These are phyloP conservation scores for Hymenochirus boettgeri DNA, from an alignment of 2,113 vertebrate species.

Conservation along the genomic window DNA sequence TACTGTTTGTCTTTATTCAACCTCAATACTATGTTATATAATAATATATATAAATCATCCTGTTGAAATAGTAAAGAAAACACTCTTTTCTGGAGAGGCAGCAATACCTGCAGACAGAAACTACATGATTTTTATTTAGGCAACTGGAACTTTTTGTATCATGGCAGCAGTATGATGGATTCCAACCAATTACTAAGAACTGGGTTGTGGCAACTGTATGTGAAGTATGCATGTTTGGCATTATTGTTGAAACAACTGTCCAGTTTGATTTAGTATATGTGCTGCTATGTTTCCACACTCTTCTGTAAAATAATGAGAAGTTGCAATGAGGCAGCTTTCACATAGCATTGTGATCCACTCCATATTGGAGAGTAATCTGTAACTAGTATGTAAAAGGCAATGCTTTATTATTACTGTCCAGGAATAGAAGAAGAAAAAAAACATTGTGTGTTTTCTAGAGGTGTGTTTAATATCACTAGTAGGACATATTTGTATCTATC, in stretches of 20 bases:
- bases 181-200: constrained; percentile 9
- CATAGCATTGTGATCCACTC: constrained; percentile 9
- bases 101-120: background rate
- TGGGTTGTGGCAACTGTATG: constrained; percentile 10
- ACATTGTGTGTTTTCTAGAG: too few relatives aligned
- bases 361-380: constrained; percentile 2
- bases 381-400: constrained; percentile 1
- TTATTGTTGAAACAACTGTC: constrained; percentile 3
- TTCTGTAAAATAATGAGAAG: constrained; percentile 22
- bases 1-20: too few relatives aligned
- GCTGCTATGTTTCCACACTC: constrained; percentile 12
- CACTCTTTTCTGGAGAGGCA: background rate
- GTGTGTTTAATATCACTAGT: too few relatives aligned
- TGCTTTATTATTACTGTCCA: background rate
- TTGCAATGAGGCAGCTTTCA: constrained; percentile 18
- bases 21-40: too few relatives aligned
- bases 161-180: constrained; percentile 25
- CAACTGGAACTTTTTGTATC: background rate
- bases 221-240: constrained; percentile 22
- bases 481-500: too few relatives aligned
- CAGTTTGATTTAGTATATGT: constrained; percentile 13
- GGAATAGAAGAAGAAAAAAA: background rate
- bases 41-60: too few relatives aligned
- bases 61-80: too few relatives aligned
- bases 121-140: background rate